Evolutionary conservation across 2,888 invertebrate species (phyloP), one percentile per base, ranked within the genome.

Genomic region (Cheilosia vulpina): DNA sequence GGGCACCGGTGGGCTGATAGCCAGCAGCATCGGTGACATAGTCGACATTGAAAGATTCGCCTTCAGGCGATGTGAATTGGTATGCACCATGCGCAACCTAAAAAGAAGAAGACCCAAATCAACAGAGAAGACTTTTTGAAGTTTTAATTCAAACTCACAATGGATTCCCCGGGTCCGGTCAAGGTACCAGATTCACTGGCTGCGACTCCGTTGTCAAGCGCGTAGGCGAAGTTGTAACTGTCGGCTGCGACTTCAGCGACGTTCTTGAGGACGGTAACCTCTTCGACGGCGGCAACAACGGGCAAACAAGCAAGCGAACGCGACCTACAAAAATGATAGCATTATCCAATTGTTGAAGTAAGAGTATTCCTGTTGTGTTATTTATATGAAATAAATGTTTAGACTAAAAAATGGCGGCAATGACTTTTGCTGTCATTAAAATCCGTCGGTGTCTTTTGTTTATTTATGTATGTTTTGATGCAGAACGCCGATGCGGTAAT

Each of bases 231-330:
- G 15, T 52, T 52, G 21, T 52, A 52, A 6, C 52, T 7, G 27
- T 52, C 52, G 24, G 27, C 24, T 24, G 4, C 13, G 13, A 52
- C 52, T 2, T 52, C 52, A 24, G 52, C 52, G 2, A 24, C 52
- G 6, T 52, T 52, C 15, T 24, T 21, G 24, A 27, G 24, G 15
- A 52, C 52, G 13, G 9, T 15, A 6, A 52, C 24, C 13, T 52
- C 24, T 2, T 52, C 52, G 2, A 52, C 24, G 2, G 52, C 52
- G 5, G 21, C 52, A 5, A 15, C 52, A 27, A 27, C 52, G 24
- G 52, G 24, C 52, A 52, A 52, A 52, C 52, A 52, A 52, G 87
- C 90, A 90, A 57, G 90, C 88, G 38, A 91, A 52, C 5, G 21
- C n/a, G 24, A 52, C 52, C 52, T 52, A 5, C 24, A 52, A 24